Base-by-base conservation (phyloP, 2,888 invertebrate genomes). In the Drosophila greeni region DNA sequence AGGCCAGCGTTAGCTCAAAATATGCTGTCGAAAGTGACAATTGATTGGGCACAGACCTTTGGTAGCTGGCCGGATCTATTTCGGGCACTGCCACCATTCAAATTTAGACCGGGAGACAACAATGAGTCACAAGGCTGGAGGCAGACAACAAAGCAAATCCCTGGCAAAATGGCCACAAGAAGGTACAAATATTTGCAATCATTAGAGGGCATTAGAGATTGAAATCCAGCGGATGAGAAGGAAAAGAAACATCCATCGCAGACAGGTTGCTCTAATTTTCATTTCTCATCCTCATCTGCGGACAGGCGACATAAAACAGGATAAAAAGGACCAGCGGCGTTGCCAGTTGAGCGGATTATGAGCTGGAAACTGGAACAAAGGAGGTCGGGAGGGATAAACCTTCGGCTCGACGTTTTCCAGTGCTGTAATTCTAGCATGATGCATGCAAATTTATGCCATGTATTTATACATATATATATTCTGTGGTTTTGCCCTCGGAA, bases 11-110 rank as follows among this genome's bases (percentile, higher is more conserved):
- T 47, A 40, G 80, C 72, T 80, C 80, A 82, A 76, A 84, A 80
- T 76, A 80, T 57, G 77, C 60, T 76, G 83, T 80, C 80, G 73
- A 82, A 80, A 61, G 80, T 84, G 80, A 84, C 84, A 80, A 80
- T 80, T 84, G 80, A 80, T 79, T 74, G 70, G 56, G 58, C 59
- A 37, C 79, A 79, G 84, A 74, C 79, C 61, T 59, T 42, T 45
- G 24, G 39, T 31, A 20, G 24, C 24, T 37, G 43, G 26, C 9
- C 47, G 33, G 37, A 29, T 20, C 64, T 79, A 82, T 82, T 84
- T 79, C 58, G 53, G 65, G 53, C 20, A 14, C 20, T 39, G 67
- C 53, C 60, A 39, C 48, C 66, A 36, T 54, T 73, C 72, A 78
- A 68, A 73, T 74, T 72, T 70, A 76, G 70, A 82, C 42, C 53